These are phyloP conservation scores for Oncopeltus fasciatus DNA, from an alignment of 1,140 invertebrate species.

Conservation along the genomic window DNA sequence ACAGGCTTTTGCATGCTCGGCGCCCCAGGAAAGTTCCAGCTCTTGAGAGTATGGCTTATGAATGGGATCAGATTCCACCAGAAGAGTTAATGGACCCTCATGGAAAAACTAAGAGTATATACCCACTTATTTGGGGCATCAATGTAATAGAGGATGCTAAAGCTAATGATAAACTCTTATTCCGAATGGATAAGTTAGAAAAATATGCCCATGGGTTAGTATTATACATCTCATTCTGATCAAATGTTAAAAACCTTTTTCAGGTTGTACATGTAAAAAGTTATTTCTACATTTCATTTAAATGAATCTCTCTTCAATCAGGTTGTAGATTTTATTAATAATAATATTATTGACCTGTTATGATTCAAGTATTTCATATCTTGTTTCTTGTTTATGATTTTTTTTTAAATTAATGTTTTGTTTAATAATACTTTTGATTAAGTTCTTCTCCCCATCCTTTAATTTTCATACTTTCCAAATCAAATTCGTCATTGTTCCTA, in stretches of 20 bases:
- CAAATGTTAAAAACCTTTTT: background rate
- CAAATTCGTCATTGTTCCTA: too few species aligned
- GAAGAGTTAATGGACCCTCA: background rate
- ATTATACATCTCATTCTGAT: background rate
- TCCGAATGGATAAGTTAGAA: background rate
- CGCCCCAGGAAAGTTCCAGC: background rate
- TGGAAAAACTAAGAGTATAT: background rate
- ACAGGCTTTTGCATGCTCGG: background rate
- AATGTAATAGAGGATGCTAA: background rate
- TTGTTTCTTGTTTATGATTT: too few species aligned
- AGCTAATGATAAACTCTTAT: background rate
- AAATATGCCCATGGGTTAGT: background rate
- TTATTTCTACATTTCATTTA: background rate
- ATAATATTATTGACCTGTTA: too few species aligned
- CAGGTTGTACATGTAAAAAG: background rate
- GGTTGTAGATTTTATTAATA: background rate
- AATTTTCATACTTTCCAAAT: too few species aligned
- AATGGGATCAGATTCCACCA: background rate
- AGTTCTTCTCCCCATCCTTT: too few species aligned
- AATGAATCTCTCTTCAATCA: background rate
- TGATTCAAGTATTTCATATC: too few species aligned
- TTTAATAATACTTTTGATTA: too few species aligned
- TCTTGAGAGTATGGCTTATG: background rate
- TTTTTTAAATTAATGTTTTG: too few species aligned
- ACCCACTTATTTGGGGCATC: background rate